phyloP scores from a whole-genome alignment of 2,797 vertebrate genomes.

The Phylloscopus collybita region DNA sequence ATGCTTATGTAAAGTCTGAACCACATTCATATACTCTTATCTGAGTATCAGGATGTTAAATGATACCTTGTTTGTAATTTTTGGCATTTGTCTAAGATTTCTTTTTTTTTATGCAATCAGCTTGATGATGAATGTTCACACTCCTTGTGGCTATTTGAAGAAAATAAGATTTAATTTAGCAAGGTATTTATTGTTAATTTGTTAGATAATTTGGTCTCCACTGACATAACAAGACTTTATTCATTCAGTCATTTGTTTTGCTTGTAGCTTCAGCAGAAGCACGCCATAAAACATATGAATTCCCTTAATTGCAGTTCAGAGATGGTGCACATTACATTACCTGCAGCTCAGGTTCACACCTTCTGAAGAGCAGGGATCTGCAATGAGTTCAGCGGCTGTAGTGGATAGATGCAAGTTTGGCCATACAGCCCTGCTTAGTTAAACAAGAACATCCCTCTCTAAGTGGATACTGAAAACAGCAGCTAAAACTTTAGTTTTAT shows the following conservation, averaged over 20 bases:
- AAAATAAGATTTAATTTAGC: constrained; percentile 49
- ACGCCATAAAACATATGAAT: neutral
- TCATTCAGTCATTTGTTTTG: constrained; percentile 5
- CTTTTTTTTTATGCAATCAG: constrained; percentile 27
- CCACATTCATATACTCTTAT: neutral
- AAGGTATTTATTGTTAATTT: constrained; percentile 37
- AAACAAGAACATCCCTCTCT: neutral
- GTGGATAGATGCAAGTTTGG: neutral
- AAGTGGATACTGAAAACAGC: neutral
- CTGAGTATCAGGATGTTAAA: constrained; percentile 18
- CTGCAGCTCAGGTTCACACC: neutral
- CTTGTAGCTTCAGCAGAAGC: neutral
- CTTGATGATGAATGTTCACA: neutral
- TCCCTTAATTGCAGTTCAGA: neutral
- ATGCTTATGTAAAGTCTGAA: neutral
- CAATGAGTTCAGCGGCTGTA: rapidly evolving
- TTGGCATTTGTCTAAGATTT: neutral
- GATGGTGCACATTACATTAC: neutral
- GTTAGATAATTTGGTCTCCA: constrained; percentile 6
- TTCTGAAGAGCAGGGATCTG: neutral
- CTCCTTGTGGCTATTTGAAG: constrained; percentile 38
- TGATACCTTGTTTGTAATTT: neutral
- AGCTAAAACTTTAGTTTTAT: neutral
- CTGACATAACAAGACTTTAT: neutral
- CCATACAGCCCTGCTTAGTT: neutral